Conservation (phyloP, 2,888 invertebrate species). For the Pandemis heparana region DNA sequence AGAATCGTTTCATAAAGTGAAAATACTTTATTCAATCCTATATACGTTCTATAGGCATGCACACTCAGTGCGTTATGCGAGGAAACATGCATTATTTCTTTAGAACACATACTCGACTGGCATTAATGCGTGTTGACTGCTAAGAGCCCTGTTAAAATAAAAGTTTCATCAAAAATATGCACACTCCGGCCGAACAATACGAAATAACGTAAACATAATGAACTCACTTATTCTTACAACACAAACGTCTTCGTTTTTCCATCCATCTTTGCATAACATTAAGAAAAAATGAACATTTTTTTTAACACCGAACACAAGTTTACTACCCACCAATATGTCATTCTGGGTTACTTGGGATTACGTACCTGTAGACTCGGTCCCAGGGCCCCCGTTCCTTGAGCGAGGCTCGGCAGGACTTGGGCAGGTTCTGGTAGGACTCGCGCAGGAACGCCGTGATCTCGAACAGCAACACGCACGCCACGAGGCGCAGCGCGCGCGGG, state of each 20-base stretch:
- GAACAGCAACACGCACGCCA: slow-evolving; percentile 97
- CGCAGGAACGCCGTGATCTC: slow-evolving; percentile 99
- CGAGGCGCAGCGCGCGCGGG: slow-evolving; percentile 94
- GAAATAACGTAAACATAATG: slow-evolving; percentile 77
- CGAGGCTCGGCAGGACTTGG: slow-evolving; percentile 89
- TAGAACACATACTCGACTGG: slow-evolving; percentile 85
- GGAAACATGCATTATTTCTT: slow-evolving; percentile 82
- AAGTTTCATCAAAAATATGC: slow-evolving; percentile 81
- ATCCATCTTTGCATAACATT: slow-evolving; percentile 84
- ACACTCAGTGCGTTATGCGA: slow-evolving; percentile 79
- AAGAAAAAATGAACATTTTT: slow-evolving; percentile 72
- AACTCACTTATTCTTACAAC: slow-evolving; percentile 85
- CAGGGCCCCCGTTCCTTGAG: slow-evolving; percentile 93
- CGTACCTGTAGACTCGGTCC: slow-evolving; percentile 87
- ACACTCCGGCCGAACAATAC: slow-evolving; percentile 73
- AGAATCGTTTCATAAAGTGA: slow-evolving; percentile 67
- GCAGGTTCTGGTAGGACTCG: slow-evolving; percentile 96
- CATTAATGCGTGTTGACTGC: slow-evolving; percentile 86
- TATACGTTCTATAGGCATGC: slow-evolving; percentile 80
- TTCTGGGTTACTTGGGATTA: slow-evolving; percentile 51
- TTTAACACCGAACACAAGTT: slow-evolving; percentile 73
- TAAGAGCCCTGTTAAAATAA: slow-evolving; percentile 86
- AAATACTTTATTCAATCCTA: slow-evolving; percentile 62
- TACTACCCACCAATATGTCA: slow-evolving; percentile 75
- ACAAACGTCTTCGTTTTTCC: slow-evolving; percentile 83